Evolutionary conservation across 2,113 vertebrate genomes (phyloP), one percentile per base, ranked within the genome.

Genomic region (Cyanoliseus patagonus): DNA sequence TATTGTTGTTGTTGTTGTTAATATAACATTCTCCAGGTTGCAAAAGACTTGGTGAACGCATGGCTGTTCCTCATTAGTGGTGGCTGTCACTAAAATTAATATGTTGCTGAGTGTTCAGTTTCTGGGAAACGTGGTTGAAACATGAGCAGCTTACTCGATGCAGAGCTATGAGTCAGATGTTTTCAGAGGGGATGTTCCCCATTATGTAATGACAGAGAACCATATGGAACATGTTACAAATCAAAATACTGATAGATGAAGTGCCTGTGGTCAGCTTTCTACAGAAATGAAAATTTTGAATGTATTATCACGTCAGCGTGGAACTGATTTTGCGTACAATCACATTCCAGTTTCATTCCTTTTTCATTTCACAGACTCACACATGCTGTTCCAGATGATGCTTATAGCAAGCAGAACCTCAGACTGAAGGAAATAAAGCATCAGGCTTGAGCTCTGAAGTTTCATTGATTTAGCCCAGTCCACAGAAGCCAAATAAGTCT

Each of bases 91-190:
- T 93, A 96, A 96, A 96, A 97, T 95, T 92, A 98, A 97, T 97
- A 97, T 90, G 95, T 96, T 97, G 97, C 97, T 97, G 96, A 97
- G 96, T 97, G 94, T 97, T 97, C 96, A 96, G 96, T 97, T 97
- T 97, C 97, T 97, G 97, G 94, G 96, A 97, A 97, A 97, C 63
- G 88, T 96, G 97, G 95, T 97, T 97, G 97, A 97, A 97, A 97
- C 88, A 88, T 84, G 96, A 97, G 95, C 90, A 91, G 91, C 69
- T 92, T 88, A 90, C 95, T 96, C 6, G 0, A 95, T 90, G 94
- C 95, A 90, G 93, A 94, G 94, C 93, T 96, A 41, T 1, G 33
- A 97, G 95, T 97, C 96, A 96, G 94, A 97, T 96, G 93, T 92
- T 97, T 96, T 95, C 90, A 92, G 97, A 96, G 92, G 96, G 95